Evolutionary conservation across 2,113 vertebrate species (phyloP).

Genomic region (Osmerus mordax): DNA sequence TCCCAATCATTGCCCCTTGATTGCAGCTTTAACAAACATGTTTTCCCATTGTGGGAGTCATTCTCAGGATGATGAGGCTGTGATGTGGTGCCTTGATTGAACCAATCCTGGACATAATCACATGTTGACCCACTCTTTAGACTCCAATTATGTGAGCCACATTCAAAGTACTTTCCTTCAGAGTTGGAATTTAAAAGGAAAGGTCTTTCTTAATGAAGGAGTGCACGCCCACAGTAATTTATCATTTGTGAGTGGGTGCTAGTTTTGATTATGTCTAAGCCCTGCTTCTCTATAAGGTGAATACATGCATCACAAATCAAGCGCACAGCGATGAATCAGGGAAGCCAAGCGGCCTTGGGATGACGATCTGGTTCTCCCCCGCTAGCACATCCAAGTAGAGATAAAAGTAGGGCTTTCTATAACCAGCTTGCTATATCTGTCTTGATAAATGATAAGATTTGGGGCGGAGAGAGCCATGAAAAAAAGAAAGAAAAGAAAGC

Average conservation of each 20-base stretch:
- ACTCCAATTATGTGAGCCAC: slow-evolving; percentile 29
- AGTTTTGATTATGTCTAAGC: slow-evolving; percentile 25
- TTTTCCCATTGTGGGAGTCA: not conserved
- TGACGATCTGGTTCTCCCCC: slow-evolving; percentile 6
- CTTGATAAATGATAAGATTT: slow-evolving; percentile 1
- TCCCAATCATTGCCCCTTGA: slow-evolving; percentile 26
- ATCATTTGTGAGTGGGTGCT: slow-evolving; percentile 30
- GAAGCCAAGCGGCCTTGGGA: slow-evolving; percentile 40
- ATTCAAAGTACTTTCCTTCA: slow-evolving; percentile 2
- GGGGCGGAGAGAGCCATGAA: not conserved
- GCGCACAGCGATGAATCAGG: slow-evolving; percentile 51
- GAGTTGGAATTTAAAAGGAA: slow-evolving; percentile 16
- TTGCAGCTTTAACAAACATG: slow-evolving; percentile 12
- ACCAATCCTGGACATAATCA: slow-evolving; percentile 31
- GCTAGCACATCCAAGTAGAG: slow-evolving; percentile 8
- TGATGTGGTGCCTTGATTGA: slow-evolving; percentile 30
- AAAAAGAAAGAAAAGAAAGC: too few relatives aligned
- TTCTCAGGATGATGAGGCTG: slow-evolving; percentile 18
- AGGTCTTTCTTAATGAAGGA: slow-evolving; percentile 24
- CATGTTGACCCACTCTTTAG: slow-evolving; percentile 28
- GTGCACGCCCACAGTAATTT: slow-evolving; percentile 22
- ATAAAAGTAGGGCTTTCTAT: not conserved
- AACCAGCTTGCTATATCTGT: not conserved
- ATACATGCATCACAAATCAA: slow-evolving; percentile 57
- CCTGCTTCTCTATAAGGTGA: slow-evolving; percentile 30